Conservation (phyloP, 2,888 invertebrate genomes). For the Pilophorus perplexus region DNA sequence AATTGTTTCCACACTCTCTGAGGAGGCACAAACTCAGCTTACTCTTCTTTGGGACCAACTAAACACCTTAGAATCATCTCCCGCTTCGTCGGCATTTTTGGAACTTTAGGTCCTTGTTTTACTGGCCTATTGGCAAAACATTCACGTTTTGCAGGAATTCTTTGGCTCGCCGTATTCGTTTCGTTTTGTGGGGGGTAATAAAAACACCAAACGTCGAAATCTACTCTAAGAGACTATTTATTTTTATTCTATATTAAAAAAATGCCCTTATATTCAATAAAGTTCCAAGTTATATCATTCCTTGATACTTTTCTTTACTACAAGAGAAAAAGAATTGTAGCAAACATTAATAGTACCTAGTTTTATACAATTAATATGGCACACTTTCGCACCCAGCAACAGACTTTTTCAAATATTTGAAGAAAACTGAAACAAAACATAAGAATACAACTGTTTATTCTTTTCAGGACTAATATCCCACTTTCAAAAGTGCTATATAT, state of each 20-base stretch:
- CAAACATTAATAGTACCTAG: no score
- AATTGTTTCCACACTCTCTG: no score
- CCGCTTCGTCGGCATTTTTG: no score
- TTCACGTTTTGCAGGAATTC: no score
- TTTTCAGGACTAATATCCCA: background rate
- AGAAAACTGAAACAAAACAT: background rate
- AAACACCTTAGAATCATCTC: no score
- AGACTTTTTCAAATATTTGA: background rate
- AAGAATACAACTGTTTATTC: background rate
- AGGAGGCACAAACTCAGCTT: no score
- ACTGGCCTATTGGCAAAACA: no score
- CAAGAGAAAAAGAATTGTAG: constrained; percentile 15
- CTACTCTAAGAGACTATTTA: constrained; percentile 30
- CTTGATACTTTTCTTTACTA: constrained; percentile 26
- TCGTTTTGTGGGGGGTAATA: no score
- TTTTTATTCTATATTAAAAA: constrained; percentile 45
- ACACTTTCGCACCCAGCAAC: constrained; percentile 41
- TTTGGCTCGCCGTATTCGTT: no score
- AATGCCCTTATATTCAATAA: constrained; percentile 45
- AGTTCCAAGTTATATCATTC: constrained; percentile 34
- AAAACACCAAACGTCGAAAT: no score
- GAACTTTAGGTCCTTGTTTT: no score
- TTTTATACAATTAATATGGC: constrained; percentile 45
- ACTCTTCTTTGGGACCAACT: no score
- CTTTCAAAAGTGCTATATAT: background rate